Conservation (phyloP, 2,797 vertebrate genomes). For the Xenentodon cancila region DNA sequence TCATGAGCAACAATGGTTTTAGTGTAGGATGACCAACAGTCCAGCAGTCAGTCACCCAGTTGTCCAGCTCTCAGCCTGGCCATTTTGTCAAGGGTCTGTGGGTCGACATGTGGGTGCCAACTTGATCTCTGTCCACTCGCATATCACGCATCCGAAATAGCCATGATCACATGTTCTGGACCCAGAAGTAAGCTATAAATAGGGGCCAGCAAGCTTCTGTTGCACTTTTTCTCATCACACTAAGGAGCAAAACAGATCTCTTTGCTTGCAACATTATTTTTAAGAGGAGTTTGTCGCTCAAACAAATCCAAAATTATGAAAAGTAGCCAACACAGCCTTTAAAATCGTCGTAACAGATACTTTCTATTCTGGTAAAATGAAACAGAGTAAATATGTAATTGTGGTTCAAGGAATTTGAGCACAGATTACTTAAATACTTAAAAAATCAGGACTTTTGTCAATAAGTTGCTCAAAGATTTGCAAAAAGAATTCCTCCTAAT, state of each 20-base stretch:
- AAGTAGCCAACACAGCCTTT: no score
- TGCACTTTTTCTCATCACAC: slow-evolving; percentile 53
- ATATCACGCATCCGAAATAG: slow-evolving; percentile 82
- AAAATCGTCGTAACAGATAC: no score
- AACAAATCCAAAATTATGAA: neutral
- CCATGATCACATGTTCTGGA: slow-evolving; percentile 79
- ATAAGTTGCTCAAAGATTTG: no score
- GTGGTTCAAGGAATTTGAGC: no score
- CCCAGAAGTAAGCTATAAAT: slow-evolving; percentile 78
- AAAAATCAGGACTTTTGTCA: no score
- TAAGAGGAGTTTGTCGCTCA: neutral
- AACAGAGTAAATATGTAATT: no score
- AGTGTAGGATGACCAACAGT: slow-evolving; percentile 39
- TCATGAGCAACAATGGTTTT: slow-evolving; percentile 46
- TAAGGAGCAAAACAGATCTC: slow-evolving; percentile 20
- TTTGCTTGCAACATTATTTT: slow-evolving; percentile 12
- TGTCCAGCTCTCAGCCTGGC: slow-evolving; percentile 57
- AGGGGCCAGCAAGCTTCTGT: slow-evolving; percentile 60
- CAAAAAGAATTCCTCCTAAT: no score
- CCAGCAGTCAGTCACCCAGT: slow-evolving; percentile 43
- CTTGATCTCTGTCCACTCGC: slow-evolving; percentile 71
- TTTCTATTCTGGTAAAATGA: no score
- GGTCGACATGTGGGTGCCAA: slow-evolving; percentile 76
- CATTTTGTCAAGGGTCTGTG: slow-evolving; percentile 73
- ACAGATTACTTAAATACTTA: no score